Evolutionary conservation across 35 echinoderm and acorn worm genomes (phyloP).

Genomic region (Anneissia japonica): DNA sequence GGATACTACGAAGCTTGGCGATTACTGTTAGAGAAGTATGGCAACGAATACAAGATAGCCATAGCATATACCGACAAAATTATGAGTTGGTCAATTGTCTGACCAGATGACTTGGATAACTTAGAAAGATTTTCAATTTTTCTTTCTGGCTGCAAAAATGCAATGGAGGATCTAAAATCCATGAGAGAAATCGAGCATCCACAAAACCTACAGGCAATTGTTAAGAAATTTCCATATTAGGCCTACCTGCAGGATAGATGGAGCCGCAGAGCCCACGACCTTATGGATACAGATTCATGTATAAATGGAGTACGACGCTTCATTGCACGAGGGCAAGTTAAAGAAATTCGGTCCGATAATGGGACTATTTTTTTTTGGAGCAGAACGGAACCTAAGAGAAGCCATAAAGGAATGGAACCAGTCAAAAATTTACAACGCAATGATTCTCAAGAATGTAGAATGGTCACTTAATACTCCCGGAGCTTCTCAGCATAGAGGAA

Average conservation of each 20-base stretch:
- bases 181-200: slow-evolving; percentile 26
- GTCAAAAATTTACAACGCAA: neutral
- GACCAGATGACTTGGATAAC: neutral
- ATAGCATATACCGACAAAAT: neutral
- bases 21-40: neutral
- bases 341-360: neutral
- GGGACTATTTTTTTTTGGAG: neutral
- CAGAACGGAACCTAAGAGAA: neutral
- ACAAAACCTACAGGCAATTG: neutral
- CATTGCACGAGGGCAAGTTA: neutral
- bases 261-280: neutral
- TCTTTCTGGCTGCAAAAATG: slow-evolving; percentile 18
- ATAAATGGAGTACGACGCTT: neutral
- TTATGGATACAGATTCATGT: neutral
- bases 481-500: neutral
- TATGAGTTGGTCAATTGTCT: neutral
- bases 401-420: neutral
- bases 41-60: neutral
- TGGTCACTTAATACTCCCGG: neutral
- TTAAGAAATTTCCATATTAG: slow-evolving; percentile 12
- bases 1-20: neutral
- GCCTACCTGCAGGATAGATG: slow-evolving; percentile 13
- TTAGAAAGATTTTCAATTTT: slow-evolving; percentile 14
- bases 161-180: slow-evolving; percentile 1
- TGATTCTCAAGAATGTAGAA: neutral